phyloP scores from a whole-genome alignment of 1,140 invertebrate genomes.

The Chrysopa pallens region DNA sequence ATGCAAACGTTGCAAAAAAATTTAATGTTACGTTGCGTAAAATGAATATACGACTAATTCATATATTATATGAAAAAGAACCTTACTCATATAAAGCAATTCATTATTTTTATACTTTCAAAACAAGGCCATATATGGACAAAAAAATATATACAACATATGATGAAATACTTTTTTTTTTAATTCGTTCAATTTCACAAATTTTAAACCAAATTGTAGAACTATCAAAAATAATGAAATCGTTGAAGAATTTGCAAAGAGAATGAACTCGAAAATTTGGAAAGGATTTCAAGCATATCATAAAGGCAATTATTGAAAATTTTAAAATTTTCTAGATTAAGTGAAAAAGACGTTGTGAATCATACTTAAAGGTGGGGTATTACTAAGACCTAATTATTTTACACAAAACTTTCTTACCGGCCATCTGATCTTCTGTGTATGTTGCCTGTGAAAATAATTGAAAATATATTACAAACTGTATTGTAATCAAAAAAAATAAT shows the following conservation, averaged over 20 bases:
- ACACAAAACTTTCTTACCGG: conserved; percentile 45
- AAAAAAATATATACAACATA: neutral
- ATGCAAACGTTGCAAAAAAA: neutral
- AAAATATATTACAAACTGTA: neutral
- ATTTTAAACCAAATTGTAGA: conserved; percentile 7
- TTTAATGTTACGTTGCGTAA: too few species aligned
- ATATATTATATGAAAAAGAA: neutral
- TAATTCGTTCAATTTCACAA: conserved; percentile 12
- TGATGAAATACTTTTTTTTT: conserved; percentile 8
- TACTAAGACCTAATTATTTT: conserved; percentile 19
- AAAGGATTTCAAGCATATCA: conserved; percentile 21
- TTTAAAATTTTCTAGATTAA: conserved; percentile 16
- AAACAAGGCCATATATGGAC: conserved; percentile 20
- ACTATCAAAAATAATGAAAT: conserved; percentile 2
- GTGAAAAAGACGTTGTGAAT: conserved; percentile 19
- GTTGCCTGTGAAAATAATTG: conserved; percentile 48
- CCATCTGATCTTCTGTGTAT: conserved; percentile 76
- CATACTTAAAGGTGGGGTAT: conserved; percentile 18
- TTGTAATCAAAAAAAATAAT: too few species aligned
- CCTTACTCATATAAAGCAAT: neutral
- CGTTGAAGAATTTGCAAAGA: neutral
- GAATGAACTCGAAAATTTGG: conserved; percentile 6
- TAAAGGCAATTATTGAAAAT: conserved; percentile 19
- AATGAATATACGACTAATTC: neutral
- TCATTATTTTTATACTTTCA: conserved; percentile 10